These are phyloP conservation scores for Prionace glauca DNA, from an alignment of 2,797 vertebrate species.

Conservation along the genomic window DNA sequence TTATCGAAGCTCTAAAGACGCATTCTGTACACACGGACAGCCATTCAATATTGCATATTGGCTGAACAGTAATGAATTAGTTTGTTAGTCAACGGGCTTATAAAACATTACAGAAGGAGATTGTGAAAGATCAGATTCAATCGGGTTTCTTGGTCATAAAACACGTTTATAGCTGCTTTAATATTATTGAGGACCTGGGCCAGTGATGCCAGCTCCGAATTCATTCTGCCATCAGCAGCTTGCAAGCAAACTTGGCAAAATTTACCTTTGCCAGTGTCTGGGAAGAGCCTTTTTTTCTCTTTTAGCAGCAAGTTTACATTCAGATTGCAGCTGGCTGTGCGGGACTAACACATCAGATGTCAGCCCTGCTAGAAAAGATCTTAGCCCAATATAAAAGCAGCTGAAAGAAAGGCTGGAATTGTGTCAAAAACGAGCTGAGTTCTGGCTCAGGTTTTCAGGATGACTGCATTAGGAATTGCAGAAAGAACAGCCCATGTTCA, in stretches of 20 bases:
- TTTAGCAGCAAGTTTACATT: slow-evolving; percentile 17
- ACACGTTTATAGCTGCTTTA: background rate
- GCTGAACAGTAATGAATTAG: background rate
- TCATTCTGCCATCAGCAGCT: background rate
- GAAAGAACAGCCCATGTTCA: background rate
- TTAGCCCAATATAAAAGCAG: background rate
- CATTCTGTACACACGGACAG: background rate
- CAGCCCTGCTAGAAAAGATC: background rate
- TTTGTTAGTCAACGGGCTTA: background rate
- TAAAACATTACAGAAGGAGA: background rate
- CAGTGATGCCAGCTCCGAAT: background rate
- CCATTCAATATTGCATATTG: background rate
- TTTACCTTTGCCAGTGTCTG: background rate
- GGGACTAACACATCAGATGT: slow-evolving; percentile 17
- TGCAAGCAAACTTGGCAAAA: background rate
- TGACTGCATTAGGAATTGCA: background rate
- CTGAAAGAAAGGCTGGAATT: slow-evolving; percentile 11
- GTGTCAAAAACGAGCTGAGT: background rate
- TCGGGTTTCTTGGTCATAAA: background rate
- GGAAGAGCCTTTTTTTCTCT: background rate
- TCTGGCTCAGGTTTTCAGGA: background rate
- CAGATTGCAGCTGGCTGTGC: background rate
- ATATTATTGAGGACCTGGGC: background rate
- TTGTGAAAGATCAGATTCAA: background rate
- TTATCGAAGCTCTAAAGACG: background rate